Conservation (phyloP, 1,140 invertebrate genomes). For the Lethrus apterus region DNA sequence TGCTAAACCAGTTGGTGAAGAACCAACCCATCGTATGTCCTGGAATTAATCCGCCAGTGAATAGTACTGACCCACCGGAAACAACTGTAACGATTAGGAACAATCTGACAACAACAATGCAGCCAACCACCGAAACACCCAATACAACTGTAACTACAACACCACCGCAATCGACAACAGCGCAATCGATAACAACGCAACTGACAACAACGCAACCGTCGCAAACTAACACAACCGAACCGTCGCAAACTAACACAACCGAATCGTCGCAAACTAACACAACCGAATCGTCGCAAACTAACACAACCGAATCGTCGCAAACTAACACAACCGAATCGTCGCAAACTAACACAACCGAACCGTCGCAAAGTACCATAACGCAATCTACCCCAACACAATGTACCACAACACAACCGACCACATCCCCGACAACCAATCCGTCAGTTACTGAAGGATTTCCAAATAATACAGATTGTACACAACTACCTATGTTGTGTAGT, state of each 20-base stretch:
- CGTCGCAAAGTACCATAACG: slow-evolving; percentile 18
- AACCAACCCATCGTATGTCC: no score
- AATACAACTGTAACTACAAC: slow-evolving; percentile 27
- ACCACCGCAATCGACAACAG: slow-evolving; percentile 20
- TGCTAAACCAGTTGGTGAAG: no score
- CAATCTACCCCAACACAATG: background rate
- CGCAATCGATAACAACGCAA: background rate
- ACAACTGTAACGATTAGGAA: slow-evolving; percentile 9
- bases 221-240: background rate
- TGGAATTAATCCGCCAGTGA: no score
- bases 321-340: background rate
- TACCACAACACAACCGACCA: background rate
- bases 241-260: background rate
- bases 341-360: slow-evolving; percentile 9
- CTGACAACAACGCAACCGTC: background rate
- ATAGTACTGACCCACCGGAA: background rate
- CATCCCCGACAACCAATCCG: background rate
- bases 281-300: background rate
- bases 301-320: no score
- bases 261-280: background rate
- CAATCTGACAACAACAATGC: background rate
- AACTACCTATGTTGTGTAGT: no score
- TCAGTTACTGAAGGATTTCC: no score
- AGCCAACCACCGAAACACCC: slow-evolving; percentile 27
- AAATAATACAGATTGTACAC: no score